Evolutionary conservation across 2,113 vertebrate genomes (phyloP).

Genomic region (Podocnemis expansa): DNA sequence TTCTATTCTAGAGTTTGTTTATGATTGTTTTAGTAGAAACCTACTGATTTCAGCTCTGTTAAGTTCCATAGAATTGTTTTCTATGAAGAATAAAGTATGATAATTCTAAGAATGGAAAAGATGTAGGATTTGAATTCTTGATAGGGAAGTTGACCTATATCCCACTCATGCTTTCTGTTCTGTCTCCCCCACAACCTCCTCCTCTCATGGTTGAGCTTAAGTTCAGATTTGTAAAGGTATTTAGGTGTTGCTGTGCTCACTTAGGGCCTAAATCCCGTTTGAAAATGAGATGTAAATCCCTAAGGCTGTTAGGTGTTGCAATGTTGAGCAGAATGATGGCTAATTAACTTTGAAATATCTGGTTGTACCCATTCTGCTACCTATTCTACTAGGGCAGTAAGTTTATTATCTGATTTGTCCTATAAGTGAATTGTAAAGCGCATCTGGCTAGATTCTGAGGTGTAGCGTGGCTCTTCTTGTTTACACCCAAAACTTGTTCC

Average conservation of each 20-base stretch:
- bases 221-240: not conserved
- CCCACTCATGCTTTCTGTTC: not conserved
- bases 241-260: not conserved
- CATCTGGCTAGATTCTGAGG: not conserved
- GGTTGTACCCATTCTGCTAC: not conserved
- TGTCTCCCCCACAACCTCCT: accelerated
- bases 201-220: not conserved
- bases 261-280: not conserved
- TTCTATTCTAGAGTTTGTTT: not conserved
- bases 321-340: not conserved
- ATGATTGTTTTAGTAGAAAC: not conserved
- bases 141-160: not conserved
- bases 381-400: not conserved
- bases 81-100: not conserved
- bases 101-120: not conserved
- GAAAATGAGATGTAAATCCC: not conserved
- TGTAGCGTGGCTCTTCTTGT: not conserved
- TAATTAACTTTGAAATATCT: not conserved
- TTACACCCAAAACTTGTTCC: not conserved
- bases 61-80: not conserved
- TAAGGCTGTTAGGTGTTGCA: not conserved
- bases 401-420: not conserved
- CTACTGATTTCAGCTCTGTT: not conserved
- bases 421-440: not conserved
- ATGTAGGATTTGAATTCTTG: not conserved